Base-by-base conservation (phyloP, 1,140 invertebrate species). In the Caligus rogercresseyi region DNA sequence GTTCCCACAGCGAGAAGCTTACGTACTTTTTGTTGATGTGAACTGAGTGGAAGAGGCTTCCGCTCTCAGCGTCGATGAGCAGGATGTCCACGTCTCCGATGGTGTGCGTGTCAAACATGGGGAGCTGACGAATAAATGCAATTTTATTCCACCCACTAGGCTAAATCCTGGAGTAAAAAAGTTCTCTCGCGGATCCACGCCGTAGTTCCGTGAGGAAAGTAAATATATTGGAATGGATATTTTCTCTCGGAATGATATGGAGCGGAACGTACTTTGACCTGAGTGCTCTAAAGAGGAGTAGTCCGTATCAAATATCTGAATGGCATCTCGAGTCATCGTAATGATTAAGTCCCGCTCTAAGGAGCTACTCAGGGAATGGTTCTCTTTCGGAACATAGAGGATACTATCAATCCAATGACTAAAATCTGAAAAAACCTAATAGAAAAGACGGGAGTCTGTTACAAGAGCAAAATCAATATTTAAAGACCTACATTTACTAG, bases 21-120 rank as follows among this genome's bases (percentile, higher is more conserved):
- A n/a, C 57, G 23, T 13, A 60, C 26, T 43, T 60, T 43, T 60
- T 20, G 57, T 60, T 60, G 57, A 60, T 60, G 21, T 60, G 57
- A 25, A 60, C 26, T 21, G 19, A 21, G 14, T 25, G 15, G n/a
- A 21, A n/a, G 20, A 20, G 20, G 14, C 16, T 25, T 21, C 54
- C 54, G 14, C n/a, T 56, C 24, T 56, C 54, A 16, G 54, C 54
- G 54, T 25, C 20, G 2, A 56, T 25, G 2, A 25, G 15, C 4
- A 56, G 20, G 14, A 56, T 56, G 24, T 56, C 54, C 15, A 25
- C 54, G 24, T 56, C 54, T 2, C 54, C 57, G 16, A 60, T 43
- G 1, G 57, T 60, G 21, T 60, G 57, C 1, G 57, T 60, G n/a
- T 60, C 57, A 31, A 25, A 60, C 18, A 60, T 43, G 25, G 26